Conservation (phyloP, 2,113 vertebrate species). For the Pseudorasbora parva region DNA sequence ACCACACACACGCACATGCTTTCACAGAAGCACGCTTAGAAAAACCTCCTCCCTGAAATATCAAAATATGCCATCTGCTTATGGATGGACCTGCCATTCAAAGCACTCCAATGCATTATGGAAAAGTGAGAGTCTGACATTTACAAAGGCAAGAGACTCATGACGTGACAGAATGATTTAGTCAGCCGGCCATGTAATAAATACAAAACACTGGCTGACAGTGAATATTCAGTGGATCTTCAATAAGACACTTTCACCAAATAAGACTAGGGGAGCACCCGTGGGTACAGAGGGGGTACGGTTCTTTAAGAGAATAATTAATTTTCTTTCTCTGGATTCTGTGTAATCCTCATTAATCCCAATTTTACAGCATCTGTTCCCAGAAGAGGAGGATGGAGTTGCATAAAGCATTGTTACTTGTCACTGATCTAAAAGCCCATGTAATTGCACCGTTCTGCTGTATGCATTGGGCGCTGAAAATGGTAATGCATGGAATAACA, state of each 20-base stretch:
- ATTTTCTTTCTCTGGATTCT: conserved; percentile 39
- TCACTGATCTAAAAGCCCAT: conserved; percentile 23
- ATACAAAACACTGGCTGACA: conserved; percentile 24
- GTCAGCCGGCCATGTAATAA: conserved; percentile 41
- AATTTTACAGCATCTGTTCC: conserved; percentile 46
- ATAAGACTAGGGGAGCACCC: neutral
- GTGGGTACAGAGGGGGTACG: neutral
- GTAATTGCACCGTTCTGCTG: conserved; percentile 20
- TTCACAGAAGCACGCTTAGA: neutral
- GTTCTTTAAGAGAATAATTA: conserved; percentile 40
- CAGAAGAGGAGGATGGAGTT: conserved; percentile 38
- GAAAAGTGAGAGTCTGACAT: conserved; percentile 49
- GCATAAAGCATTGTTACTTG: conserved; percentile 29
- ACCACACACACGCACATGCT: neutral
- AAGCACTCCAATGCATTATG: conserved; percentile 46
- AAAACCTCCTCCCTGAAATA: conserved; percentile 17
- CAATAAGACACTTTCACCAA: conserved; percentile 12
- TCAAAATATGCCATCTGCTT: conserved; percentile 36
- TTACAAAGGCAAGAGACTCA: conserved; percentile 37
- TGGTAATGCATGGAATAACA: neutral
- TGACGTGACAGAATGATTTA: conserved; percentile 38
- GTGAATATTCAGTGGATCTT: conserved; percentile 28
- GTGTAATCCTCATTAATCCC: conserved; percentile 47
- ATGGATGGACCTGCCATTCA: conserved; percentile 39
- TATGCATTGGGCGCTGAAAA: neutral